These are phyloP conservation scores for Pardalotus punctatus DNA, from an alignment of 2,113 vertebrate species.

Conservation along the genomic window DNA sequence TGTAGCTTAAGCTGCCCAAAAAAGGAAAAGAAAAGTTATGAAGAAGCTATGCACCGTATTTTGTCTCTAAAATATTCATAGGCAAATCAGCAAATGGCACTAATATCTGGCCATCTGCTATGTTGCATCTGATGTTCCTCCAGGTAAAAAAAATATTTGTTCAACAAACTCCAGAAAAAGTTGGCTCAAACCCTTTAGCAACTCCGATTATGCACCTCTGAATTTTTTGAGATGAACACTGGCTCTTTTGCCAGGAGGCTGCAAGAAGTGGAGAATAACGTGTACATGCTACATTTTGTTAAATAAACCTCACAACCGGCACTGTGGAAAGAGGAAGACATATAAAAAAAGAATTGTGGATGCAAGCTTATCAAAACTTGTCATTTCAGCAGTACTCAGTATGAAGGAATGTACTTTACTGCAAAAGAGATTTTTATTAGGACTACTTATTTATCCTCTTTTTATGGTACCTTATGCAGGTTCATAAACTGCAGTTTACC, in stretches of 20 bases:
- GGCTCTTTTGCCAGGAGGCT: not conserved
- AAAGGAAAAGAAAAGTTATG: not conserved
- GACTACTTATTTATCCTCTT: not conserved
- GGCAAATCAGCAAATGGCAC: not conserved
- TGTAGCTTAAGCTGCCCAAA: constrained; percentile 4
- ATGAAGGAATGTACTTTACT: not conserved
- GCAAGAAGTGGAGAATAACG: not conserved
- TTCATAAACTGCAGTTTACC: not conserved
- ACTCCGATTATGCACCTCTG: not conserved
- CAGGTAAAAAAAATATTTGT: not conserved
- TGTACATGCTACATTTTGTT: not conserved
- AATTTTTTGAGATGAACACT: not conserved
- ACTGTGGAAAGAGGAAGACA: not conserved
- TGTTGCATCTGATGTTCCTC: not conserved
- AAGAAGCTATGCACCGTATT: not conserved
- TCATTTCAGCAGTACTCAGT: not conserved
- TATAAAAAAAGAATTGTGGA: not conserved
- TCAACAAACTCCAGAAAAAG: not conserved
- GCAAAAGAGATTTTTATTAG: not conserved
- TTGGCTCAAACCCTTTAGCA: not conserved
- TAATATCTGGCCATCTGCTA: not conserved
- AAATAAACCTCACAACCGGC: not conserved
- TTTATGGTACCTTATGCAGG: not conserved
- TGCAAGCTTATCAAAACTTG: not conserved
- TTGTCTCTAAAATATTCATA: not conserved